phyloP scores from a whole-genome alignment of 1,140 invertebrate species.

The Achatina immaculata region DNA sequence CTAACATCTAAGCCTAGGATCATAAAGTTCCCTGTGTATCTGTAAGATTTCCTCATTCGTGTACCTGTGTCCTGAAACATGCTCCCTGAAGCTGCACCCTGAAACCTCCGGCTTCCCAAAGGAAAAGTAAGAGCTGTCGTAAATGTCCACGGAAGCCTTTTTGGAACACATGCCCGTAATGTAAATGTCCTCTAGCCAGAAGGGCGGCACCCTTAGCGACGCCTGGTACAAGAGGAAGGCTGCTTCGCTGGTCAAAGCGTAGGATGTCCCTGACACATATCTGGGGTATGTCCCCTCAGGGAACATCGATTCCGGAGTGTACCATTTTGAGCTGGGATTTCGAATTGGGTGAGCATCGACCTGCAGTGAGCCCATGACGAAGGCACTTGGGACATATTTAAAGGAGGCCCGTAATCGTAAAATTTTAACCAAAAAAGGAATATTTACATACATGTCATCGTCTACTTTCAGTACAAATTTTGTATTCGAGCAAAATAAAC shows the following conservation, averaged over 20 bases:
- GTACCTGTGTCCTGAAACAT: slow-evolving; percentile 16
- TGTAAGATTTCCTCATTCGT: neutral
- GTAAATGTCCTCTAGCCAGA: slow-evolving; percentile 31
- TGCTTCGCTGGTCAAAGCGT: slow-evolving; percentile 62
- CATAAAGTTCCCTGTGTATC: slow-evolving; percentile 23
- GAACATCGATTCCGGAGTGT: slow-evolving; percentile 64
- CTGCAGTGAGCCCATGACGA: slow-evolving; percentile 51
- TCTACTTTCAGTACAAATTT: slow-evolving; percentile 72
- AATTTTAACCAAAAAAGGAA: slow-evolving; percentile 46
- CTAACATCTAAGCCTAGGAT: neutral
- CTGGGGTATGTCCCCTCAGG: slow-evolving; percentile 59
- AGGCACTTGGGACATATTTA: slow-evolving; percentile 9
- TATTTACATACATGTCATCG: slow-evolving; percentile 66
- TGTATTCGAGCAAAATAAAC: slow-evolving; percentile 77
- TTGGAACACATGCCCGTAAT: slow-evolving; percentile 40
- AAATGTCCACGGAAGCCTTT: slow-evolving; percentile 15
- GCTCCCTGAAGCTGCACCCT: neutral
- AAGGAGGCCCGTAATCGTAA: slow-evolving; percentile 11
- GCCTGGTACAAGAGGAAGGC: slow-evolving; percentile 56
- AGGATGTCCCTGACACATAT: slow-evolving; percentile 68
- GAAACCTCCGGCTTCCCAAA: neutral
- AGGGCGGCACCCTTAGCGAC: slow-evolving; percentile 9
- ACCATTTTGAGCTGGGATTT: slow-evolving; percentile 70
- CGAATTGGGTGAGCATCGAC: slow-evolving; percentile 49
- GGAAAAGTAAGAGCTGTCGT: slow-evolving; percentile 14